Evolutionary conservation across 2,888 invertebrate genomes (phyloP).

Genomic region (Diarsia rubi): DNA sequence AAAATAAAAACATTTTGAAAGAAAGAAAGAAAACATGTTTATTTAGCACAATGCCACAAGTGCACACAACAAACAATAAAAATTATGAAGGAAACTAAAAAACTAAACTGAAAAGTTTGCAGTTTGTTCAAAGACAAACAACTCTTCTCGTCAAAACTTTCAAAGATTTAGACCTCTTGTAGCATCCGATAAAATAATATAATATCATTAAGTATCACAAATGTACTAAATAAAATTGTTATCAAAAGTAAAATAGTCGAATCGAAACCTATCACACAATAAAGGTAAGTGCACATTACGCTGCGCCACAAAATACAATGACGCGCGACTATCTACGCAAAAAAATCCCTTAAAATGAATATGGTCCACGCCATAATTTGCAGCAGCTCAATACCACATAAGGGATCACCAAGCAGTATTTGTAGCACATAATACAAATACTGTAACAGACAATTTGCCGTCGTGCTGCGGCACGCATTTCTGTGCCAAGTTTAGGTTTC

Average conservation of each 20-base stretch:
- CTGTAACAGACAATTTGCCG: constrained; percentile 39
- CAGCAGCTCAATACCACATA: constrained; percentile 33
- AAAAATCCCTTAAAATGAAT: constrained; percentile 24
- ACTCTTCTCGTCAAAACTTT: background rate
- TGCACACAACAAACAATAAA: no score
- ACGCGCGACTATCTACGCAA: constrained; percentile 12
- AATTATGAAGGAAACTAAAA: no score
- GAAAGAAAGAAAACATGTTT: no score
- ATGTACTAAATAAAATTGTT: background rate
- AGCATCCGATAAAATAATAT: background rate
- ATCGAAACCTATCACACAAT: background rate
- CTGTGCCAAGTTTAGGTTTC: constrained; percentile 52
- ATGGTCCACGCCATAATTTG: constrained; percentile 5
- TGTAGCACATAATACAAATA: constrained; percentile 32
- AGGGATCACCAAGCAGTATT: constrained; percentile 30
- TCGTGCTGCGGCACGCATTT: constrained; percentile 21
- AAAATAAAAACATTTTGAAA: background rate
- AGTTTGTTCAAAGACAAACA: background rate
- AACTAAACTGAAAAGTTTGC: no score
- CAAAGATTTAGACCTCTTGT: background rate
- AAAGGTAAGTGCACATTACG: constrained; percentile 31
- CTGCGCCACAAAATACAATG: constrained; percentile 15
- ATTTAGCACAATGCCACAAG: no score
- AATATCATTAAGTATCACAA: background rate
- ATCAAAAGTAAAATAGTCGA: background rate